These are phyloP conservation scores for Sebastes kiyomatsui DNA, from an alignment of 2,797 vertebrate genomes.

Conservation along the genomic window DNA sequence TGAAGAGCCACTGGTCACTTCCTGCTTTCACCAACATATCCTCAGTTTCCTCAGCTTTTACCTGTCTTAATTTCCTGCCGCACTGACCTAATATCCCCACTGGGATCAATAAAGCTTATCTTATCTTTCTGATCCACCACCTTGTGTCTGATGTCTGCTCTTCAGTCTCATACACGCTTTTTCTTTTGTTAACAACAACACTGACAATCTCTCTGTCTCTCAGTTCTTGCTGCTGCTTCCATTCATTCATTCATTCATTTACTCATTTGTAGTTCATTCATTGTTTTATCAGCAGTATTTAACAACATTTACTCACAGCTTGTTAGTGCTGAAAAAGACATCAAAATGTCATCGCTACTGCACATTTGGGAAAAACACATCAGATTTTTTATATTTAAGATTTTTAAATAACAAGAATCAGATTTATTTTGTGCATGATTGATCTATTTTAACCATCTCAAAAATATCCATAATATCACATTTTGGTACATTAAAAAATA, in stretches of 20 bases:
- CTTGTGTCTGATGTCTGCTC: constrained; percentile 49
- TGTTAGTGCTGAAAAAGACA: background rate
- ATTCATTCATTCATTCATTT: background rate
- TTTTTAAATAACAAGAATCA: background rate
- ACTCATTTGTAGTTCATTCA: background rate
- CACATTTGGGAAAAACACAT: background rate
- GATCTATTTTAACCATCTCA: background rate
- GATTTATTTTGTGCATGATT: background rate
- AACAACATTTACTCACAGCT: background rate
- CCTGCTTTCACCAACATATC: background rate
- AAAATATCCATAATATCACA: background rate
- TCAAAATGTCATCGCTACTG: background rate
- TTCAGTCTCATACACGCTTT: constrained; percentile 26
- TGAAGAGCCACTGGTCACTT: background rate
- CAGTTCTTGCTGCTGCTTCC: background rate
- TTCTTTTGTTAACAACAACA: constrained; percentile 39
- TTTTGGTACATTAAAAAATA: background rate
- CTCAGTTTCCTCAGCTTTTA: constrained; percentile 24
- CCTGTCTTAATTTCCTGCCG: constrained; percentile 68
- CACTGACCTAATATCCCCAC: constrained; percentile 59
- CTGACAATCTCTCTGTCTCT: background rate
- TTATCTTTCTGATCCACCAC: constrained; percentile 56
- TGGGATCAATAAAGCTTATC: constrained; percentile 66
- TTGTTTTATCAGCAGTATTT: background rate
- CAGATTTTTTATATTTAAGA: background rate